Percentiles rank a stretch among this genome's conserved stretches.
Conservation (phyloP, 1,140 invertebrate genomes). For the Metaphire vulgaris region DNA sequence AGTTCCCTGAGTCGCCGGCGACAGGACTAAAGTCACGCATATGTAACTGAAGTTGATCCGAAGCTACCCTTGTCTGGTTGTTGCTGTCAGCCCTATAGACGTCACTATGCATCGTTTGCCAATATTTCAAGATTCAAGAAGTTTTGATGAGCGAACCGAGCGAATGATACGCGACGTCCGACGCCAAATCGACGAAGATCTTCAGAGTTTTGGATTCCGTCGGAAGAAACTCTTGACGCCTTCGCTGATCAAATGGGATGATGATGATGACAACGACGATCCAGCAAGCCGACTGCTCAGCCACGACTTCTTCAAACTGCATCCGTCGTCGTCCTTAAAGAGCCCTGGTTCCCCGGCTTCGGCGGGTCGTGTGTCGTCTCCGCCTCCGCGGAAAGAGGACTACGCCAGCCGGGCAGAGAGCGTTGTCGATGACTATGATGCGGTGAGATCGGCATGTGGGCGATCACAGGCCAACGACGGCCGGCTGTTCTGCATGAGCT, state of each 20-base stretch:
- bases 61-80: no score
- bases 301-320: constrained; percentile 18
- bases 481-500: constrained; percentile 27
- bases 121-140: constrained; percentile 1
- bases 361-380: not conserved
- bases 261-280: not conserved
- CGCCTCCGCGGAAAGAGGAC: not conserved
- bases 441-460: not conserved
- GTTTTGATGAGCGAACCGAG: constrained; percentile 15
- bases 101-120: constrained; percentile 10
- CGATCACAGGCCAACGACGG: not conserved
- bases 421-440: constrained; percentile 23
- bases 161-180: constrained; percentile 13
- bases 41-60: no score
- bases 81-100: no score
- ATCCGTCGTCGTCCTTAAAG: not conserved
- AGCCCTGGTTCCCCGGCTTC: not conserved
- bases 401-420: constrained; percentile 18
- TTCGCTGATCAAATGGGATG: not conserved
- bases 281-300: not conserved
- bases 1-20: no score
- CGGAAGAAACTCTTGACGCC: not conserved
- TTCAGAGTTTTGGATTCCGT: constrained; percentile 1
- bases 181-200: constrained; percentile 20
- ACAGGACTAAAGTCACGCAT: no score